Base-by-base conservation (phyloP, 2,888 invertebrate species). In the Caenorhabditis japonica region DNA sequence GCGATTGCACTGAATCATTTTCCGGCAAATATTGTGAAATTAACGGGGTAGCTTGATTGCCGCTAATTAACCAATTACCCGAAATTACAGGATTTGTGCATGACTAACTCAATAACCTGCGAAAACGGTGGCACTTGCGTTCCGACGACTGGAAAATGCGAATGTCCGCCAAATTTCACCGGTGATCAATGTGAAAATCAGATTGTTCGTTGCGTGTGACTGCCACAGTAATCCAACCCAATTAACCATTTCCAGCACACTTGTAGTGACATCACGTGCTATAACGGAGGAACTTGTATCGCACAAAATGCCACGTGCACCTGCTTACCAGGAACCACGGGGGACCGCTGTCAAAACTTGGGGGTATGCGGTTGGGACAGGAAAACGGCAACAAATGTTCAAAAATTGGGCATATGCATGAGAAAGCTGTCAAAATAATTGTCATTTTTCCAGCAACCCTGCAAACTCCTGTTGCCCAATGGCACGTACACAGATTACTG, bases 271-370 rank as follows among this genome's bases (percentile, higher is more conserved):
- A 52, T 51, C 8, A 59, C 25, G 5, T 71, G 71, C 33, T 47
- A 23, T 27, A 64, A 71, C 53, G 71, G 62, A 25, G 71, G 71
- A 33, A 58, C 55, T 17, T 71, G 71, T 52, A 27, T 43, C 23
- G 12, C 33, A 4, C 43, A 12, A 5, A 58, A 71, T 19, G 39
- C 19, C 33, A 52, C 71, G 10, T 71, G 71, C 52, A 25, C 12
- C 38, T 71, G 71, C 39, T 21, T 52, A 7, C 58, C 58, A 10
- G 71, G 71, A 33, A 53, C 39, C 15, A 71, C 71, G 3, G 71
- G 71, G 4, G 47, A 58, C 8, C 13, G 23, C 10, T 71, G 71
- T 59, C 39, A 71, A 21, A 23, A 62, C 47, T 33, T 71, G 8
- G 71, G 71, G 47, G 71, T 71, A 38, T 30, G n/a, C n/a, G n/a